A percentile compares a stretch with the other conserved stretches of the same genome.
Conservation (phyloP, 2,888 invertebrate species). For the Monochamus alternatus region DNA sequence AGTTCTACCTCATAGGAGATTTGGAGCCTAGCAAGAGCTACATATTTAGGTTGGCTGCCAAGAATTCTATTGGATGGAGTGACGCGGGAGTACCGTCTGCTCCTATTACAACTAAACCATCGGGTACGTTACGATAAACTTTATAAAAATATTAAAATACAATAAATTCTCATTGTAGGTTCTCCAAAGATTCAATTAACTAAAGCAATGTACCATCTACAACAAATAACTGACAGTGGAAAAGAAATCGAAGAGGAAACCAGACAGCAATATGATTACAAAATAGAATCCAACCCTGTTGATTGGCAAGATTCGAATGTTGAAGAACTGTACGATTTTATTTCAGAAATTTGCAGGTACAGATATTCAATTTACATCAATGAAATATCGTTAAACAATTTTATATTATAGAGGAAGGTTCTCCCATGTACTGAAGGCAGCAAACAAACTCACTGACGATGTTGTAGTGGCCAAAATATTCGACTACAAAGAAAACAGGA, state of each 20-base stretch:
- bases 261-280: constrained; percentile 80
- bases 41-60: constrained; percentile 90
- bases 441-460: constrained; percentile 82
- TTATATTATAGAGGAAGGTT: constrained; percentile 81
- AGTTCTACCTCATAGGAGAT: constrained; percentile 88
- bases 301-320: constrained; percentile 82
- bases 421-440: constrained; percentile 87
- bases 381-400: constrained; percentile 5
- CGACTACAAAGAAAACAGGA: constrained; percentile 79
- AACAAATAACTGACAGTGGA: constrained; percentile 89
- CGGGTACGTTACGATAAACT: constrained; percentile 66
- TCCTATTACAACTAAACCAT: constrained; percentile 79
- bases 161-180: constrained; percentile 39
- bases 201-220: constrained; percentile 87
- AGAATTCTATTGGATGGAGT: constrained; percentile 95
- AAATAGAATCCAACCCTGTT: constrained; percentile 81
- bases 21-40: constrained; percentile 88
- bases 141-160: neutral
- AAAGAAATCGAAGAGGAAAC: constrained; percentile 79
- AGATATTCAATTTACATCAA: neutral
- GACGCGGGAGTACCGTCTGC: constrained; percentile 89
- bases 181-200: constrained; percentile 82
- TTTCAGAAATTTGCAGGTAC: constrained; percentile 84
- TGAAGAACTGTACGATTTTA: constrained; percentile 86
- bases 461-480: constrained; percentile 90